Conservation (phyloP, 2,888 invertebrate genomes). For the Lepeophtheirus nordmannii region DNA sequence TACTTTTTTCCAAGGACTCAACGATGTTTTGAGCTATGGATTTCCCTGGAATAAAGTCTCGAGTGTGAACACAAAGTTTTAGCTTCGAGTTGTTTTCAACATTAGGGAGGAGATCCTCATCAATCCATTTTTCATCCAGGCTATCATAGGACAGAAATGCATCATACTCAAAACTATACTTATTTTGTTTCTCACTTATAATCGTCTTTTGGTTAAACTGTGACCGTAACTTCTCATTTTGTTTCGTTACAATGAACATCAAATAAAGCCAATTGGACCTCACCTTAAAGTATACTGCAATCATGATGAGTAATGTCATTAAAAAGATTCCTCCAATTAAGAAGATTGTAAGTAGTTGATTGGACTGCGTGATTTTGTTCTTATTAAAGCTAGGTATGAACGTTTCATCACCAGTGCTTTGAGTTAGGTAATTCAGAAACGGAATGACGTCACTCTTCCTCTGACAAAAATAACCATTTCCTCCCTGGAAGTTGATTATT, state of each 20-base stretch:
- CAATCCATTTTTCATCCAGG: conserved; percentile 42
- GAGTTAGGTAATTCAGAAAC: conserved; percentile 25
- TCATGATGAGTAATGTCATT: conserved; percentile 44
- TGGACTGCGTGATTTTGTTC: too few species aligned
- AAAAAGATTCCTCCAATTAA: conserved; percentile 28
- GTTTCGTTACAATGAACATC: too few species aligned
- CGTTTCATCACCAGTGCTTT: conserved; percentile 32
- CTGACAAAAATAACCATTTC: neutral
- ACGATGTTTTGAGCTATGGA: conserved; percentile 50
- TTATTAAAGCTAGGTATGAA: conserved; percentile 35
- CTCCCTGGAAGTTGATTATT: neutral
- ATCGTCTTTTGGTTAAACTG: too few species aligned
- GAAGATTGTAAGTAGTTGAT: neutral
- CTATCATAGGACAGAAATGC: conserved; percentile 38
- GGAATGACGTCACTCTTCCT: neutral
- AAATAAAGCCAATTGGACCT: conserved; percentile 1
- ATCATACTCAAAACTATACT: conserved; percentile 32
- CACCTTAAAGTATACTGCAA: conserved; percentile 29
- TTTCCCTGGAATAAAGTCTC: conserved; percentile 49
- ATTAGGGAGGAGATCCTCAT: conserved; percentile 42
- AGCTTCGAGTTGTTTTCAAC: conserved; percentile 46
- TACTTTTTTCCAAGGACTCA: conserved; percentile 40
- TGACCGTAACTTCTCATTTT: too few species aligned
- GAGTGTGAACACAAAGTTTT: conserved; percentile 49
- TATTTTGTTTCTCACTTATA: too few species aligned